These are phyloP conservation scores for Myrmecobius fasciatus DNA, from an alignment of 2,113 vertebrate species.

Conservation along the genomic window DNA sequence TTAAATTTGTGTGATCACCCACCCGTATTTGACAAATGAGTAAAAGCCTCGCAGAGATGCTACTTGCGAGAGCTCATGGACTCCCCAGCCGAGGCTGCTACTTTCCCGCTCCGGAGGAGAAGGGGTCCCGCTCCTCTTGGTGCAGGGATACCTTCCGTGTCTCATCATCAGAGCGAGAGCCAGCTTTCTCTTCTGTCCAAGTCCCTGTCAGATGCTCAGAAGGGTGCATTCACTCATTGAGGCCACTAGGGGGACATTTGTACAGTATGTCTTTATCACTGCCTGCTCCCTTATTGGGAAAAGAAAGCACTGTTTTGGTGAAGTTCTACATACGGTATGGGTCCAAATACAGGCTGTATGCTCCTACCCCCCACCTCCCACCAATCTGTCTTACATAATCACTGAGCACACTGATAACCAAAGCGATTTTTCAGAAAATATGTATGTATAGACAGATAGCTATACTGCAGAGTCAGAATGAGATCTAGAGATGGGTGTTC, in stretches of 20 bases:
- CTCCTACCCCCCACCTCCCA: neutral
- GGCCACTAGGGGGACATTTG: slow-evolving; percentile 1
- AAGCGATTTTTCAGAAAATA: slow-evolving; percentile 1
- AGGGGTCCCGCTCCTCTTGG: slow-evolving; percentile 72
- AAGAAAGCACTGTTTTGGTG: neutral
- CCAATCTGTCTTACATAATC: slow-evolving; percentile 1
- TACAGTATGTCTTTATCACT: neutral
- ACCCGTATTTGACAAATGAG: slow-evolving; percentile 62
- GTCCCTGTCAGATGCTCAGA: slow-evolving; percentile 44
- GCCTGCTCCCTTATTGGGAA: neutral
- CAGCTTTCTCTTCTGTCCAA: slow-evolving; percentile 58
- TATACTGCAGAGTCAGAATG: neutral
- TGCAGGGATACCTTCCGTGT: slow-evolving; percentile 73
- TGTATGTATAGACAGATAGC: neutral
- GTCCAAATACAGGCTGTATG: neutral
- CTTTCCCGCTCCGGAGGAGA: slow-evolving; percentile 66
- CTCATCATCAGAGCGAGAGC: slow-evolving; percentile 68
- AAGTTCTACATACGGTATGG: neutral
- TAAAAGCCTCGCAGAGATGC: slow-evolving; percentile 56
- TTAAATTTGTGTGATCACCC: slow-evolving; percentile 34
- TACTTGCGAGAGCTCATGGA: slow-evolving; percentile 61
- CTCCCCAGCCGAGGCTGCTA: slow-evolving; percentile 52
- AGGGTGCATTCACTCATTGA: neutral
- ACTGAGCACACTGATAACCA: neutral
- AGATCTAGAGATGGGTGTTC: neutral